phyloP scores from a whole-genome alignment of 2,888 invertebrate species.

The Diarsia brunnea region DNA sequence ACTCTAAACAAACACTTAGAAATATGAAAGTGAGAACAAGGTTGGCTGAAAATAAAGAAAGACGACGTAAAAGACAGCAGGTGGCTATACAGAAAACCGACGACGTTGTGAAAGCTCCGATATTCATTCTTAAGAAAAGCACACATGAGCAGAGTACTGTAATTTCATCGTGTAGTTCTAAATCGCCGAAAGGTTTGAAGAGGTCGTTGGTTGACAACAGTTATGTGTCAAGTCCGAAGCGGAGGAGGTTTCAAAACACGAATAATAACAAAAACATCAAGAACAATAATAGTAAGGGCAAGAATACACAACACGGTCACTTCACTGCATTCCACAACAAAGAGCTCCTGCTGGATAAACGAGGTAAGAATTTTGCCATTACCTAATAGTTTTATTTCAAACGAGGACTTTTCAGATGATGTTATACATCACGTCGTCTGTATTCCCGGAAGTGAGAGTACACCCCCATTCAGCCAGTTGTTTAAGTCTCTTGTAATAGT shows the following conservation, averaged over 20 bases:
- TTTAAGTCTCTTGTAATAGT: background rate
- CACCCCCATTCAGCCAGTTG: background rate
- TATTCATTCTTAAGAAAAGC: slow-evolving; percentile 66
- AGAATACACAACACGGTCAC: slow-evolving; percentile 75
- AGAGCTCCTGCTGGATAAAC: slow-evolving; percentile 75
- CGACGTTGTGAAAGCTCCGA: slow-evolving; percentile 46
- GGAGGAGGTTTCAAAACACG: slow-evolving; percentile 63
- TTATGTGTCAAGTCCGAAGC: slow-evolving; percentile 73
- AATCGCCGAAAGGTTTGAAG: slow-evolving; percentile 75
- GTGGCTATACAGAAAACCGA: slow-evolving; percentile 65
- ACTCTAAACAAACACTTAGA: slow-evolving; percentile 32
- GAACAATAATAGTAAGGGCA: slow-evolving; percentile 45
- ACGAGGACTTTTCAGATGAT: background rate
- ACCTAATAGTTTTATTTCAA: background rate
- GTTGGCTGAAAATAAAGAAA: slow-evolving; percentile 63
- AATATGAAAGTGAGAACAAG: slow-evolving; percentile 38
- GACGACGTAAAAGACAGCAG: slow-evolving; percentile 79
- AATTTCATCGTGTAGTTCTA: slow-evolving; percentile 73
- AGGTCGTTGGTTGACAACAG: slow-evolving; percentile 68
- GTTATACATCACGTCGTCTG: background rate
- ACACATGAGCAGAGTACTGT: slow-evolving; percentile 76
- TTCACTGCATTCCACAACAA: slow-evolving; percentile 81
- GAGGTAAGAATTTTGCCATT: slow-evolving; percentile 74
- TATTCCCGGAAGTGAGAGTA: background rate
- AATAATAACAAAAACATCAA: slow-evolving; percentile 19